Percentiles rank a stretch among this genome's conserved stretches.
Evolutionary conservation across 2,797 vertebrate species (phyloP).

Genomic region (Phataginus tetradactyla): DNA sequence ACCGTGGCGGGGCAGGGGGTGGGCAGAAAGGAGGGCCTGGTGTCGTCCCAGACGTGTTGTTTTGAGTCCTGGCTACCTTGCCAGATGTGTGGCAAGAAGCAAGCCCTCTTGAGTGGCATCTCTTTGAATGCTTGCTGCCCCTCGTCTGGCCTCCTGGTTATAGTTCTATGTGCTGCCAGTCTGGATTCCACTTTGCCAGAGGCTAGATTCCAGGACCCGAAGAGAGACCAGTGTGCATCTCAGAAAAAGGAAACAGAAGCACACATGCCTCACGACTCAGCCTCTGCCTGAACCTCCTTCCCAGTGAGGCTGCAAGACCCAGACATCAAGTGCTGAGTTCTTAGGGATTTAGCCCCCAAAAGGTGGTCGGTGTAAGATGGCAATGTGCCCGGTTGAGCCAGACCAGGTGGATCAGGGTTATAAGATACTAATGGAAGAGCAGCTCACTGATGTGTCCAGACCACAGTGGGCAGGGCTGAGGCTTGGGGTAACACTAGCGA

Average conservation of each 20-base stretch:
- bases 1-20: accelerated
- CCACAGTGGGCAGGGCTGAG: accelerated
- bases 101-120: neutral
- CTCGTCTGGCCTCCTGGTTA: accelerated
- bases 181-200: neutral
- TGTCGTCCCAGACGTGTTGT: accelerated
- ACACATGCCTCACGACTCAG: accelerated
- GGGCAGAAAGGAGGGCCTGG: accelerated
- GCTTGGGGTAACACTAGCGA: accelerated
- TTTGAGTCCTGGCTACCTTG: accelerated
- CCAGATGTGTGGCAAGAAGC: accelerated
- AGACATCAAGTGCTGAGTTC: neutral
- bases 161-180: accelerated
- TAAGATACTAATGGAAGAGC: neutral
- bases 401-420: accelerated
- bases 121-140: accelerated
- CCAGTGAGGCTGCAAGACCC: accelerated
- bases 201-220: neutral
- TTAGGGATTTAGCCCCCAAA: neutral
- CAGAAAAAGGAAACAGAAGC: neutral
- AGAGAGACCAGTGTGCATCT: neutral
- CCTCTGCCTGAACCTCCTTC: neutral
- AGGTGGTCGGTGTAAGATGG: accelerated
- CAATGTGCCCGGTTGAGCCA: accelerated
- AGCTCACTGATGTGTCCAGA: accelerated